Conservation (phyloP, 2,797 vertebrate genomes). For the Salarias fasciatus region DNA sequence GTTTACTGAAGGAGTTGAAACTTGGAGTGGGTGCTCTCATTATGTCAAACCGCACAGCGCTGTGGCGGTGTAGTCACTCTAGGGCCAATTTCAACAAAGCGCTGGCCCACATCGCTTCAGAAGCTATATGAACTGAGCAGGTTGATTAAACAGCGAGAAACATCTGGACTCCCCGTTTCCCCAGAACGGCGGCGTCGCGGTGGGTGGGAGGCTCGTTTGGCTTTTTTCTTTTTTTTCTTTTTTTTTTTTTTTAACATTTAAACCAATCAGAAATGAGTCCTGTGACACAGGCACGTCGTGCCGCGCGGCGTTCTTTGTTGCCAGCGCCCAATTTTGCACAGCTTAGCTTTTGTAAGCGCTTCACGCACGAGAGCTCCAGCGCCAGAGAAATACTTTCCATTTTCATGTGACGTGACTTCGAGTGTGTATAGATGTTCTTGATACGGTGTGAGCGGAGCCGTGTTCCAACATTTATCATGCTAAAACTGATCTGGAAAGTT, state of each 20-base stretch:
- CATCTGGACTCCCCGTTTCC: conserved; percentile 18
- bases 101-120: conserved; percentile 23
- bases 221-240: too few relatives aligned
- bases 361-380: not conserved
- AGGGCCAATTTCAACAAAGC: conserved; percentile 30
- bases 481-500: not conserved
- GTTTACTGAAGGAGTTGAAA: conserved; percentile 14
- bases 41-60: conserved; percentile 39
- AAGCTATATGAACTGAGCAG: conserved; percentile 13
- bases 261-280: conserved; percentile 10
- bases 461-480: conserved; percentile 1
- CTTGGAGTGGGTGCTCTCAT: conserved; percentile 40
- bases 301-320: too few relatives aligned
- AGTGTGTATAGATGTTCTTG: not conserved
- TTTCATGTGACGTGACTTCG: not conserved
- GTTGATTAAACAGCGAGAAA: conserved; percentile 33
- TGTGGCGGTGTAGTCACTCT: conserved; percentile 9
- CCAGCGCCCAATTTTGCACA: not conserved
- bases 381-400: conserved; percentile 1
- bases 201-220: not conserved
- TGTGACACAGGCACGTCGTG: not conserved
- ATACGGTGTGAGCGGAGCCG: not conserved
- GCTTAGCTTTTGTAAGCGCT: not conserved
- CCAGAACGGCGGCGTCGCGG: not conserved
- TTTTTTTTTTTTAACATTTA: conserved; percentile 13